These are phyloP conservation scores for Hydropotes inermis DNA, from an alignment of 2,113 vertebrate species.

Conservation along the genomic window DNA sequence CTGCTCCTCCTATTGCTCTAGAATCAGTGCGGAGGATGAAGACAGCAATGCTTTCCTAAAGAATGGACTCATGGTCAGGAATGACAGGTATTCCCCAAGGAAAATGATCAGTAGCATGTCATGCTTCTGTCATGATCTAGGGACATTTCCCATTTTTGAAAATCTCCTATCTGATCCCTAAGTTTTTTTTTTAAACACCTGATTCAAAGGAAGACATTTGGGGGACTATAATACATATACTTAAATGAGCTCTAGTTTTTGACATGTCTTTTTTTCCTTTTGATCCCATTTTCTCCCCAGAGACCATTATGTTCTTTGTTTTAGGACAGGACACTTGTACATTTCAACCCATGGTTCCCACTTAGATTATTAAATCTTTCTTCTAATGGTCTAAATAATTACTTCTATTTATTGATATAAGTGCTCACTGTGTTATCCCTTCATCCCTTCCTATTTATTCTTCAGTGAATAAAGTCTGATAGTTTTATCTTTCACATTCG, in stretches of 20 bases:
- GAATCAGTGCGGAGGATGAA: not conserved
- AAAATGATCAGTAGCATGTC: too few species aligned
- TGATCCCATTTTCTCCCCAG: not conserved
- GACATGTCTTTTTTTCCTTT: not conserved
- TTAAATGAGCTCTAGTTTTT: not conserved
- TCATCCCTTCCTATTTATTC: not conserved
- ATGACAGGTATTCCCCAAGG: not conserved
- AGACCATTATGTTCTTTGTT: not conserved
- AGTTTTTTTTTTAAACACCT: not conserved
- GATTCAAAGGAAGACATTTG: not conserved
- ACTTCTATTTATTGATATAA: not conserved
- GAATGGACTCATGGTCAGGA: not conserved
- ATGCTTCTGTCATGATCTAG: not conserved
- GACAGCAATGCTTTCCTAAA: not conserved
- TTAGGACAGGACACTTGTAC: not conserved
- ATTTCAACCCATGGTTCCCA: not conserved
- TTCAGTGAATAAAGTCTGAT: not conserved
- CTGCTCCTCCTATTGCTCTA: not conserved
- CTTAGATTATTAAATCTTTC: not conserved
- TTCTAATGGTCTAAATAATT: not conserved
- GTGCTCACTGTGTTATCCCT: not conserved
- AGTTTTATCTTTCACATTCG: not conserved
- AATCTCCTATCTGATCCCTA: not conserved
- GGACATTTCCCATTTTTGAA: not conserved
- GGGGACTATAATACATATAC: rapidly evolving